Evolutionary conservation across 2,888 invertebrate genomes (phyloP), one percentile per base, ranked within the genome.

Genomic region (Nomada fabriciana): DNA sequence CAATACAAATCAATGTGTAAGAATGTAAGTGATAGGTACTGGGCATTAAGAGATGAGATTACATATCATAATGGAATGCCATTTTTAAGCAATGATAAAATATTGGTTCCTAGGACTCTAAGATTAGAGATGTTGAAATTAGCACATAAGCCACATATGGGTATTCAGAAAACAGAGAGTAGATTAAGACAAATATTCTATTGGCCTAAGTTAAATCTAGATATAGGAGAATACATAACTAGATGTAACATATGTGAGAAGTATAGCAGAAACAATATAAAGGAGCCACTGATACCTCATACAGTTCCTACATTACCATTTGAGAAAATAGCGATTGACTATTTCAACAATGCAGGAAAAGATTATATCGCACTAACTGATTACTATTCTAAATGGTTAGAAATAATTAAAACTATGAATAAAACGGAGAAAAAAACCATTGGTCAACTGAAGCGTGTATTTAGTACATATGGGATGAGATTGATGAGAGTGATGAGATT

Each of bases 311-410:
- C 29, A 4, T 29, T 29, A 29, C 29, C 29, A 29, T 29, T 29
- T 29, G 29, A 29, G 29, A 29, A 29, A 29, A 29, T 29, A 29
- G 29, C 29, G 29, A 5, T 29, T 29, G 29, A 29, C 29, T 29
- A 29, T 29, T 29, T 29, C 29, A 29, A 29, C 29, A 4, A 29
- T 29, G 47, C 23, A 15, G 57, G 68, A 11, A 43, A 15, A 53
- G 13, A 20, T 42, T 68, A 57, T 23, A 55, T 68, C n/a, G 68
- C n/a, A 55, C 3, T 68, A 20, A 23, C 47, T 36, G 68, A 68
- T 15, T 68, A 57, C 5, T 57, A 57, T 68, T 67, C 67, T 53
- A 67, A 42, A n/a, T 67, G 67, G 67, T 42, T 55, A 42, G 68
- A 68, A 13, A 10, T 67, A 55, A 36, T 36, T 1, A 68, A 55